Base-by-base conservation (phyloP, 2,888 invertebrate species). In the Tortricodes alternella region DNA sequence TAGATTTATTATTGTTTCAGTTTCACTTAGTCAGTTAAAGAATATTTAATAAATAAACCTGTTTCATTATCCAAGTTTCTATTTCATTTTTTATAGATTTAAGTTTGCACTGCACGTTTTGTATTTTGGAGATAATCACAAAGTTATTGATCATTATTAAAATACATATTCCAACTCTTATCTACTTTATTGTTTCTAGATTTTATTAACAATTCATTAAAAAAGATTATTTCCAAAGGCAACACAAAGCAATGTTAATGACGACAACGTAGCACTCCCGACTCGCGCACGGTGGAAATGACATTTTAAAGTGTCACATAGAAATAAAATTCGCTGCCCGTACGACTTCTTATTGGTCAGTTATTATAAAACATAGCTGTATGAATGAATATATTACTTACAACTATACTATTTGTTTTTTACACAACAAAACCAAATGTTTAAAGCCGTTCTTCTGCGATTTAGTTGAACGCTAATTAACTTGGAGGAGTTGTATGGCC, bases 121-220 rank as follows among this genome's bases (percentile, higher is more conserved):
- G 23, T 57, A 23, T 39, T 57, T 16, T 55, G 55, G 46, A 43
- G 39, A 51, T 34, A 35, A 41, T 34, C 21, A 19, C 41, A 55
- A 15, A 24, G 53, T 46, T 46, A 39, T 37, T 43, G 21, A 41
- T 51, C 48, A 34, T 44, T 46, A 60, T 53, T 55, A 55, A 59
- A 59, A 18, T 39, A 3, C 15, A 32, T 35, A 53, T 24, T 38
- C 37, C 44, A 67, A 63, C 61, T 57, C 66, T 63, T 63, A 64
- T 53, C 66, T 66, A 65, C 66, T 68, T 68, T 70, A 68, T 66
- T 69, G 34, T 41, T 62, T 59, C 60, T 62, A 61, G 53, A 62
- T 3, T 64, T 59, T 62, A 46, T 46, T 62, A 61, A 53, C 59
- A 59, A 29, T 15, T 13, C 16, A 38, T 32, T 32, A 43, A 11